Evolutionary conservation across 2,797 vertebrate genomes (phyloP), one percentile per base, ranked within the genome.

Genomic region (Poeciliopsis infans): DNA sequence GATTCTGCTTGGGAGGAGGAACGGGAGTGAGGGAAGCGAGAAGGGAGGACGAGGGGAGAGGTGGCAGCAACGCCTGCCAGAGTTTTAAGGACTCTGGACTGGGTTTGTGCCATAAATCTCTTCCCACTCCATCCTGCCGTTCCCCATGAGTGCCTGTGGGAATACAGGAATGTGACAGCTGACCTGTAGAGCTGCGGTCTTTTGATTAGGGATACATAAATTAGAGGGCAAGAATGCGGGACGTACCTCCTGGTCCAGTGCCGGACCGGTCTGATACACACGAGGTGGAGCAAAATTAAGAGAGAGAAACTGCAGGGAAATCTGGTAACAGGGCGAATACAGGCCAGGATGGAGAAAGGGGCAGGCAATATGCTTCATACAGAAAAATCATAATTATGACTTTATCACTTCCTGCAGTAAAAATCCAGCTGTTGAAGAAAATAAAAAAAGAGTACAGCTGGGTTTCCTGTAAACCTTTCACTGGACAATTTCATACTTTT

Each of bases 121-220:
- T 88, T 87, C 84, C 91, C 90, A 92, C 92, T 94, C 93, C 92
- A 93, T 93, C 93, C 87, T 77, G 83, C 87, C 89, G 93, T 95
- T 96, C 95, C 92, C 93, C 92, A 93, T 90, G 95, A 95, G 95
- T 95, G 95, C 95, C 94, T 90, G 84, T 93, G 95, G 95, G 95
- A 96, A 93, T 92, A 93, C 93, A 94, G 94, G 95, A 96, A 96
- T 96, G 96, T 94, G 95, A 93, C 94, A 90, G 92, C 93, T 96
- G 96, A 96, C 96, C 96, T 96, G 95, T 94, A 84, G 93, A 94
- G 93, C 91, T 88, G 80, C 45, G 89, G 92, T 93, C 93, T 93
- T 94, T 94, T 95, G 93, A 95, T 95, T 94, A 87, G 77, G 87
- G 90, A 87, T 79, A 91, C 95, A 96, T 96, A 95, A 96, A 96